phyloP scores from a whole-genome alignment of 2,797 vertebrate genomes.

The Hypotaenidia philippensis region DNA sequence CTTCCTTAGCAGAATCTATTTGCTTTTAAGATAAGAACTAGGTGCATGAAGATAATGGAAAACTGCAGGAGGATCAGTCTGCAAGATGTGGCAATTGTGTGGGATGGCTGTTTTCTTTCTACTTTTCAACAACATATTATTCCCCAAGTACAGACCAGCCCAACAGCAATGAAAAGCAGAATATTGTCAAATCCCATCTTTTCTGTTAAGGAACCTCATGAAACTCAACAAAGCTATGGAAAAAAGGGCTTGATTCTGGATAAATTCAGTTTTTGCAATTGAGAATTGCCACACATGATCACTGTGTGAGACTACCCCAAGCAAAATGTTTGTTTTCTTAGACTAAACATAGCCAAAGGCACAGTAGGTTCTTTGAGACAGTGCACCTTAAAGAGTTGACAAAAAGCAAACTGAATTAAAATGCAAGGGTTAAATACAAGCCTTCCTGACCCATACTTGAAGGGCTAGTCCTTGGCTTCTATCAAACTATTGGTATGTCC shows the following conservation, averaged over 20 bases:
- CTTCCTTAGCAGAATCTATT: not conserved
- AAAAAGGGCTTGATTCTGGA: not conserved
- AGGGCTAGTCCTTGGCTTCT: not conserved
- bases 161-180: conserved; percentile 5
- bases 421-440: not conserved
- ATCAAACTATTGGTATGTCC: not conserved
- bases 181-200: not conserved
- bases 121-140: not conserved
- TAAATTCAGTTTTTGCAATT: not conserved
- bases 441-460: not conserved
- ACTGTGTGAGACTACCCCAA: not conserved
- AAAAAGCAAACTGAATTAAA: not conserved
- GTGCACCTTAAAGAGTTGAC: not conserved
- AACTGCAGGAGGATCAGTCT: not conserved
- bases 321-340: not conserved
- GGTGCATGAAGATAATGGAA: not conserved
- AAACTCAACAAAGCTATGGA: not conserved
- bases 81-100: not conserved
- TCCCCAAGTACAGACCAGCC: not conserved
- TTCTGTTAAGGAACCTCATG: not conserved
- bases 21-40: not conserved
- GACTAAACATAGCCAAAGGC: not conserved
- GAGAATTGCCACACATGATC: not conserved
- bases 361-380: not conserved
- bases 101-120: not conserved